Conservation (phyloP, 1,140 invertebrate species). For the Pantala flavescens region DNA sequence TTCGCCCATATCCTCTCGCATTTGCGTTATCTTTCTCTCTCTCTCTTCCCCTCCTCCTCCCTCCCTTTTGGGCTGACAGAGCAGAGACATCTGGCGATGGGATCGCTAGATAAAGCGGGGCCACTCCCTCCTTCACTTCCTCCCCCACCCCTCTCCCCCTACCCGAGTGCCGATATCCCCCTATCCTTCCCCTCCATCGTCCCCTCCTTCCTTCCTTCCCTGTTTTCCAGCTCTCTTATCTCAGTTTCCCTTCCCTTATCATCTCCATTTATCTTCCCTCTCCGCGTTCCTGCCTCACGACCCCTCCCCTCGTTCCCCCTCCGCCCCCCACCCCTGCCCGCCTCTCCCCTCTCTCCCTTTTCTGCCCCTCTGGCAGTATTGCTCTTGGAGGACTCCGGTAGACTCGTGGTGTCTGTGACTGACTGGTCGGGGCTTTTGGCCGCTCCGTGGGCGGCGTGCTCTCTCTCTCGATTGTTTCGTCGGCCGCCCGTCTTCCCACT, state of each 20-base stretch:
- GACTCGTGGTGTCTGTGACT: constrained; percentile 7
- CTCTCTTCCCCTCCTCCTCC: background rate
- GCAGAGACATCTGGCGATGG: constrained; percentile 6
- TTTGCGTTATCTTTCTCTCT: constrained; percentile 2
- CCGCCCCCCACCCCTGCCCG: background rate
- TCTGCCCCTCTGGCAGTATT: constrained; percentile 3
- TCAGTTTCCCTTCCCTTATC: constrained; percentile 4
- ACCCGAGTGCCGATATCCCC: background rate
- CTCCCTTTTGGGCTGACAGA: background rate
- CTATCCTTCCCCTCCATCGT: background rate
- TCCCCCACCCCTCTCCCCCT: background rate
- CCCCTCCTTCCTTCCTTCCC: background rate
- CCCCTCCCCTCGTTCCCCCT: background rate
- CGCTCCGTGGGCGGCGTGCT: background rate
- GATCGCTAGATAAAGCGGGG: background rate
- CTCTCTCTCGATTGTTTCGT: background rate
- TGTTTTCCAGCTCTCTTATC: constrained; percentile 9
- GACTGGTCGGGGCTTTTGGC: background rate
- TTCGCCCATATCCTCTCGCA: background rate
- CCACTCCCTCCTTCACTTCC: constrained; percentile 6
- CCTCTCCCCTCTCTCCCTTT: background rate
- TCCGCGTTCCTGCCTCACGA: constrained; percentile 5
- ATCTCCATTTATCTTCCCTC: constrained; percentile 5
- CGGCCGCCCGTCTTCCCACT: no score
- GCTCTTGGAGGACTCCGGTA: background rate